Evolutionary conservation across 2,113 vertebrate species (phyloP), one percentile per base, ranked within the genome.

Genomic region (Lycaon pictus): DNA sequence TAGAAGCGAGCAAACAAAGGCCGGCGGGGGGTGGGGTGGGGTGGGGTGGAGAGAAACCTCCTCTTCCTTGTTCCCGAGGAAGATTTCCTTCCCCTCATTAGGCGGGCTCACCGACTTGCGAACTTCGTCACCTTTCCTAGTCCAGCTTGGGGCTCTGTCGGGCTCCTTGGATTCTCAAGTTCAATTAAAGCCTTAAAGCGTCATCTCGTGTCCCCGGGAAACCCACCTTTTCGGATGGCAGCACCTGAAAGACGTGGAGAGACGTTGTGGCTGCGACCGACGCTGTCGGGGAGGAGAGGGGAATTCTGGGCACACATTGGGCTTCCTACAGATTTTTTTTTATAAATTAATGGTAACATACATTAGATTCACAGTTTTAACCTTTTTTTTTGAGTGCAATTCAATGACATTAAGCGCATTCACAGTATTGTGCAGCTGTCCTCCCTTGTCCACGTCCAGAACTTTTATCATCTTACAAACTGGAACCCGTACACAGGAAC

Each of bases 21-120:
- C 32, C 5, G 8, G 9, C 20, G 53, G 43, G 20, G 4, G 5
- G 0, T 1, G 17, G 9, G 1, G 48, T 8, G 8, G 9, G 25
- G 53, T 43, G 20, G 4, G 4, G 0, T 2, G 17, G 9, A 17
- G n/a, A 53, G 15, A 87, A 55, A 35, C 48, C 29, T 4, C 35
- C 17, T 53, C 56, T 84, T 86, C 23, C 2, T 13, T 71, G 43
- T 93, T 80, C 29, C 48, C 15, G 65, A 35, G 35, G 72, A 29
- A 27, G 23, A 2, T 53, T 29, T 22, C 60, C 7, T 22, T 58
- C 9, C 9, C 27, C 3, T 88, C 20, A 2, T 43, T 35, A 22
- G 11, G 16, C 67, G 55, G 67, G 27, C 23, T 93, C 69, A 6
- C 17, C n/a, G 23, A 10, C 32, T 88, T 62, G n/a, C 62, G 72